Conservation (phyloP, 1,140 invertebrate genomes). For the Acromyrmex echinatior region DNA sequence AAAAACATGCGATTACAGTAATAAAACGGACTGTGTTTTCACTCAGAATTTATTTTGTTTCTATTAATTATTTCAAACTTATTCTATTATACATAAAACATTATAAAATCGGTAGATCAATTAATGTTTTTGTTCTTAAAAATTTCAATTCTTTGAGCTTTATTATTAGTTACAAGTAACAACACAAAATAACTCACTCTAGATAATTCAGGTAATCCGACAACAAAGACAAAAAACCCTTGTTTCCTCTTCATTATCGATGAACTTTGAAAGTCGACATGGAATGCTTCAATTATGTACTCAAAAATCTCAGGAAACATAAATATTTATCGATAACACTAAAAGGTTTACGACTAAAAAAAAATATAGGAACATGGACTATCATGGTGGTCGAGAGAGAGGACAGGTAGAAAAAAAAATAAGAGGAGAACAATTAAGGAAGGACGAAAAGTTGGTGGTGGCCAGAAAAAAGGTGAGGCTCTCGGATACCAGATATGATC, state of each 20-base stretch:
- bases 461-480: slow-evolving; percentile 35
- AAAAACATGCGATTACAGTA: background rate
- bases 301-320: background rate
- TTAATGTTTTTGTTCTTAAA: background rate
- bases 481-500: slow-evolving; percentile 65
- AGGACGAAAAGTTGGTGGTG: background rate
- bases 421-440: background rate
- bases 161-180: slow-evolving; percentile 2
- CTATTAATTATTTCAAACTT: background rate
- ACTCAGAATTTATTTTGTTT: background rate
- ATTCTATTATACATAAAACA: background rate
- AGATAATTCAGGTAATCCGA: background rate
- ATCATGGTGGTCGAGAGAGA: background rate
- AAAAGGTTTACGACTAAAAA: background rate
- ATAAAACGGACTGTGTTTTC: background rate
- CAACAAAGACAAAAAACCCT: background rate
- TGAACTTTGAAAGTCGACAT: background rate
- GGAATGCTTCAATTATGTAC: slow-evolving; percentile 7
- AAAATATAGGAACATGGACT: background rate
- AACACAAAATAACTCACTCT: background rate
- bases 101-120: background rate
- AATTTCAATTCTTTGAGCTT: background rate
- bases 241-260: background rate
- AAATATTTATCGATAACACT: background rate
- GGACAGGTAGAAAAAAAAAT: background rate